Conservation (phyloP, 2,797 vertebrate species). For the Rhincodon typus region DNA sequence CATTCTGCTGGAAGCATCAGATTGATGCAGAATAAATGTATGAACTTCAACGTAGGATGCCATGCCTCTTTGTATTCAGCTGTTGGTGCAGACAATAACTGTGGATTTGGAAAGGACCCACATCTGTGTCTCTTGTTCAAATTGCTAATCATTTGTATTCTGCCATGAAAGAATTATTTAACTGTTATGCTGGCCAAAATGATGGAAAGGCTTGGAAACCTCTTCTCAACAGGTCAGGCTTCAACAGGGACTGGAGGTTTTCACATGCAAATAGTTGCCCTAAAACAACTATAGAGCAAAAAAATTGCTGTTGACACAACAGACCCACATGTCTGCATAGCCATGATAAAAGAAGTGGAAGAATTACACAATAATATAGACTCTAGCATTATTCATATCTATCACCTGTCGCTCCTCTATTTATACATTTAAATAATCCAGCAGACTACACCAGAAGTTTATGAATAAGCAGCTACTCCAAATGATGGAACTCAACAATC, state of each 20-base stretch:
- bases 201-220: constrained; percentile 54
- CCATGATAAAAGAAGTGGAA: constrained; percentile 43
- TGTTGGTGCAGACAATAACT: constrained; percentile 29
- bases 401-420: constrained; percentile 42
- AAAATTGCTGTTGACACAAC: constrained; percentile 56
- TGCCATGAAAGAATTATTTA: constrained; percentile 52
- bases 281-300: constrained; percentile 50
- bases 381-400: constrained; percentile 43
- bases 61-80: constrained; percentile 38
- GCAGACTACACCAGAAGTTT: constrained; percentile 11
- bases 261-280: constrained; percentile 65
- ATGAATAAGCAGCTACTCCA: constrained; percentile 41
- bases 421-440: constrained; percentile 41
- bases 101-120: constrained; percentile 37
- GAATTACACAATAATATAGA: constrained; percentile 46
- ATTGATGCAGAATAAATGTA: constrained; percentile 45
- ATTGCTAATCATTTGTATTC: constrained; percentile 44
- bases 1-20: constrained; percentile 30
- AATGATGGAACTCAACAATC: constrained; percentile 48
- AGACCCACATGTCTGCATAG: constrained; percentile 48
- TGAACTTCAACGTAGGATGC: constrained; percentile 41
- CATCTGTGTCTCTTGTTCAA: constrained; percentile 45
- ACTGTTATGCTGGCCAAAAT: constrained; percentile 49
- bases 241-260: constrained; percentile 53
- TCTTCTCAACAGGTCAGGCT: constrained; percentile 49